These are phyloP conservation scores for Acrocephalus kingi DNA, from an alignment of 2,113 vertebrate species.

Conservation along the genomic window DNA sequence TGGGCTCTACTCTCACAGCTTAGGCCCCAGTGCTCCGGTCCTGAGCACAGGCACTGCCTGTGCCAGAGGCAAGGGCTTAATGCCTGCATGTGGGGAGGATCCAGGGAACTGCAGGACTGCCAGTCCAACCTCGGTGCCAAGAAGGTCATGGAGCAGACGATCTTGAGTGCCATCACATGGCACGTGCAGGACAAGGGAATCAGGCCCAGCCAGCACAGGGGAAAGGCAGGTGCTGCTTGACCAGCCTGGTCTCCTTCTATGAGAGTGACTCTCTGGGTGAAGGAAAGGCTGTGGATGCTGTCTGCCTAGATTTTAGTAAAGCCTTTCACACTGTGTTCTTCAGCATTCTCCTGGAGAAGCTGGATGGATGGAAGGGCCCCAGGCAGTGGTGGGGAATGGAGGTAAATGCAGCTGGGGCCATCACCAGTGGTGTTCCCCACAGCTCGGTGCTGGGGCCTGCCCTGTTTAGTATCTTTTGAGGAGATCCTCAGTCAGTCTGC, in stretches of 20 bases:
- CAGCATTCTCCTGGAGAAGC: not conserved
- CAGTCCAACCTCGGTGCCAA: accelerated
- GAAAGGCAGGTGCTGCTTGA: not conserved
- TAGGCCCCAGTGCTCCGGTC: not conserved
- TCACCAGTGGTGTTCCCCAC: not conserved
- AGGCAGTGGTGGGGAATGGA: not conserved
- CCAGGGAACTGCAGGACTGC: not conserved
- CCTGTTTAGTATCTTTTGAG: not conserved
- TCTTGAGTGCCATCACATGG: not conserved
- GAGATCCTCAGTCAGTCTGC: not conserved
- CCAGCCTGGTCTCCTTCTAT: not conserved
- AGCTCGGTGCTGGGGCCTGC: not conserved
- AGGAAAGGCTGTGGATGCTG: not conserved
- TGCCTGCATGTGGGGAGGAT: not conserved
- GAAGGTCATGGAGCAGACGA: not conserved
- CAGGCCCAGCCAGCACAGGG: not conserved
- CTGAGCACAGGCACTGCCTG: not conserved
- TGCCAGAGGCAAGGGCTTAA: not conserved
- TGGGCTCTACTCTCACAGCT: not conserved
- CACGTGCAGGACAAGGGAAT: not conserved
- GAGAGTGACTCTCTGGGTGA: not conserved
- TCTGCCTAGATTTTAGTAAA: not conserved
- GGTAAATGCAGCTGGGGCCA: not conserved
- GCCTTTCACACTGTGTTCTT: not conserved
- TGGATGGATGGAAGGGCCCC: not conserved